Percentiles rank a stretch among this genome's conserved stretches.
These are phyloP conservation scores for Epistrophe grossulariae DNA, from an alignment of 2,888 invertebrate species.

Conservation along the genomic window DNA sequence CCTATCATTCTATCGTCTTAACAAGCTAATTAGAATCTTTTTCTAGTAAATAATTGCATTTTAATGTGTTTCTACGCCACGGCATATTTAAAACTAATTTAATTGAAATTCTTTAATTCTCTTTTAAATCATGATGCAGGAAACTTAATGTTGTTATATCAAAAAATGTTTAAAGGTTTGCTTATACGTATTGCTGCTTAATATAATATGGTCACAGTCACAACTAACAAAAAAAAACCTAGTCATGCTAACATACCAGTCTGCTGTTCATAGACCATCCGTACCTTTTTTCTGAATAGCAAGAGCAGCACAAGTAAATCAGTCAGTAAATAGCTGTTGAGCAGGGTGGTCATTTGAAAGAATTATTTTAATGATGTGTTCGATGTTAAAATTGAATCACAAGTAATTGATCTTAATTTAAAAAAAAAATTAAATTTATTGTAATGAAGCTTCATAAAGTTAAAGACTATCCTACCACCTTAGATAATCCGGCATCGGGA, in stretches of 20 bases:
- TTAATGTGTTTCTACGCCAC: not conserved
- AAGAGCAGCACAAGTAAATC: not conserved
- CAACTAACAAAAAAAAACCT: not conserved
- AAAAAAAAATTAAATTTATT: not conserved
- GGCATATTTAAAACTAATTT: slow-evolving; percentile 8
- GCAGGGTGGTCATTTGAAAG: not conserved
- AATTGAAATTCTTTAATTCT: not conserved
- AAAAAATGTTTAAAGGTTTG: not conserved
- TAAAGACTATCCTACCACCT: not conserved
- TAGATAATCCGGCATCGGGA: not conserved
- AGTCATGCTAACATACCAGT: slow-evolving; percentile 11
- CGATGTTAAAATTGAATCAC: not conserved
- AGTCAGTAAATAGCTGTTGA: slow-evolving; percentile 5
- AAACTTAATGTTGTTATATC: no score
- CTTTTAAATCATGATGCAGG: not conserved
- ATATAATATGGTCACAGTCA: not conserved
- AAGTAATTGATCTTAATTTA: slow-evolving; percentile 1
- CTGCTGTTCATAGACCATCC: not conserved
- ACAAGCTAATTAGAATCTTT: not conserved
- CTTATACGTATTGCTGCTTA: not conserved
- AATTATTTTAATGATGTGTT: slow-evolving; percentile 10
- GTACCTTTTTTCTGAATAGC: not conserved
- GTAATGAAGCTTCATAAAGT: not conserved
- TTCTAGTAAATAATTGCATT: not conserved
- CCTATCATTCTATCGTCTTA: not conserved